Evolutionary conservation across 2,888 invertebrate species (phyloP).

Genomic region (Cremastobaeus sp.): DNA sequence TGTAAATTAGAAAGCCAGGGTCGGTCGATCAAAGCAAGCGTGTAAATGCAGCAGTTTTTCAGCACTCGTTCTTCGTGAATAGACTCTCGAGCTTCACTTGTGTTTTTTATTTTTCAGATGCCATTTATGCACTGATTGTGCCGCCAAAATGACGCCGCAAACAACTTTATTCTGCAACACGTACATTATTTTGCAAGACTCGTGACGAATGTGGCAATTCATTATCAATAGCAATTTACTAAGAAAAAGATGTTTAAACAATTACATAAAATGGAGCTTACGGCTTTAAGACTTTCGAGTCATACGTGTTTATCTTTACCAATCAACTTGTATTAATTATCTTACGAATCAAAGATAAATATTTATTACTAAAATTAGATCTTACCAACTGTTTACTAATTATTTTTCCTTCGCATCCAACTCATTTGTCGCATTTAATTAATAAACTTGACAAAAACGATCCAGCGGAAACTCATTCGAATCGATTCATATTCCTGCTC

Average conservation of each 20-base stretch:
- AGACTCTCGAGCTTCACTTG: conserved; percentile 29
- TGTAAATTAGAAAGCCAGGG: conserved; percentile 56
- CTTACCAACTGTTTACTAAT: too few species aligned
- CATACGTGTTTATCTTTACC: too few species aligned
- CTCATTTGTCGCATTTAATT: too few species aligned
- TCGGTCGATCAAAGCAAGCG: conserved; percentile 55
- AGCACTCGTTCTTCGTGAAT: conserved; percentile 21
- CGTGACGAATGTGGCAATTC: conserved; percentile 46
- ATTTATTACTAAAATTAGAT: too few species aligned
- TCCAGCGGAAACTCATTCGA: too few species aligned
- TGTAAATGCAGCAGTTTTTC: conserved; percentile 54
- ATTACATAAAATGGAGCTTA: conserved; percentile 33
- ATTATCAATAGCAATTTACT: conserved; percentile 44
- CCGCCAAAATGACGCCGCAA: conserved; percentile 32
- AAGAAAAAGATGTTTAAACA: conserved; percentile 42
- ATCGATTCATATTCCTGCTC: too few species aligned
- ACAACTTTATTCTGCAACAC: conserved; percentile 39
- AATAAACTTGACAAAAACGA: too few species aligned
- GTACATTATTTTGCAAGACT: conserved; percentile 45
- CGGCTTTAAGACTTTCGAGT: background rate
- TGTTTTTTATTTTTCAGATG: conserved; percentile 36
- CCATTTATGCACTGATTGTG: conserved; percentile 54
- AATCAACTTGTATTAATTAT: too few species aligned
- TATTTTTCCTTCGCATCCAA: too few species aligned
- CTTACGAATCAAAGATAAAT: too few species aligned